phyloP scores from a whole-genome alignment of 1,140 invertebrate species.

The Drosophila pruinosa region DNA sequence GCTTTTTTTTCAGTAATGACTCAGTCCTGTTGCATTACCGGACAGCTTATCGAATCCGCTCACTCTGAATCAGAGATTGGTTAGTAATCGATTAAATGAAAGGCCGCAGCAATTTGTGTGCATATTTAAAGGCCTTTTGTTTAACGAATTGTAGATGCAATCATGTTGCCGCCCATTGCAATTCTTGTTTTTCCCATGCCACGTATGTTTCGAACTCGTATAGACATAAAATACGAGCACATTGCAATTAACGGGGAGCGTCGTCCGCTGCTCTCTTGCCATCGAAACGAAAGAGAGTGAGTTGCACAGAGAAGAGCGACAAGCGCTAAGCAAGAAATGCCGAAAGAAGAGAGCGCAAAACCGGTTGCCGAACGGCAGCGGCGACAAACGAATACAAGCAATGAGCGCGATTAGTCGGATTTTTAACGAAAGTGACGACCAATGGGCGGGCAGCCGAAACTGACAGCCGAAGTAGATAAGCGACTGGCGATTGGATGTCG shows the following conservation, averaged over 20 bases:
- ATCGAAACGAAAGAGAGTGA: slow-evolving; percentile 1
- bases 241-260: not conserved
- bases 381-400: not conserved
- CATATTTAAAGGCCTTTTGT: not conserved
- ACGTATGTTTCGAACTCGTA: not conserved
- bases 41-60: too few species aligned
- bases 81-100: too few species aligned
- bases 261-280: not conserved
- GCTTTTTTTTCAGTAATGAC: too few species aligned
- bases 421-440: slow-evolving; percentile 23
- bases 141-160: not conserved
- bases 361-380: slow-evolving; percentile 26
- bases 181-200: not conserved
- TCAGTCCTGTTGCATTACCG: too few species aligned
- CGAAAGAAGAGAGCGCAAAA: slow-evolving; percentile 15
- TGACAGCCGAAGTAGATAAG: slow-evolving; percentile 12
- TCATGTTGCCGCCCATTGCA: not conserved
- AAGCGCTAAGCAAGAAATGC: not conserved
- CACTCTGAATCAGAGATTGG: too few species aligned
- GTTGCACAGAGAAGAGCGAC: not conserved
- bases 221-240: not conserved
- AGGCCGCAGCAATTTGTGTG: not conserved
- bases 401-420: slow-evolving; percentile 29
- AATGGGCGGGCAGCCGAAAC: slow-evolving; percentile 20
- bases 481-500: slow-evolving; percentile 12